A percentile compares a stretch with the other conserved stretches of the same genome.
Conservation (phyloP, 1,140 invertebrate genomes). For the Macrobrachium rosenbergii region DNA sequence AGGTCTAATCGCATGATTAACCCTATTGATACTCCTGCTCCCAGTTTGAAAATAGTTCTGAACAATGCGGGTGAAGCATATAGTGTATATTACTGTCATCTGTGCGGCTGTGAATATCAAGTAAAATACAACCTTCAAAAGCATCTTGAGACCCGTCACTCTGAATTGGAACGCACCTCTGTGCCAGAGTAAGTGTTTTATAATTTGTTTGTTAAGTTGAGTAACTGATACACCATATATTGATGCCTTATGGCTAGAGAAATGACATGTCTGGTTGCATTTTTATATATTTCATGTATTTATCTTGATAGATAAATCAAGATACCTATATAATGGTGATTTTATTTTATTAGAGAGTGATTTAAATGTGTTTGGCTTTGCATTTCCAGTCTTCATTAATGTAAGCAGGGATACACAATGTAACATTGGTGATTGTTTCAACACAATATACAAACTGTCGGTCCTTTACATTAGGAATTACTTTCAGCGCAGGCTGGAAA, state of each 20-base stretch:
- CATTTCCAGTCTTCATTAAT: too few species aligned
- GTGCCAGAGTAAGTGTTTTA: constrained; percentile 70
- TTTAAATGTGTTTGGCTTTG: too few species aligned
- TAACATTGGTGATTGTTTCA: too few species aligned
- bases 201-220: neutral
- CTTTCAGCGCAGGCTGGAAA: too few species aligned
- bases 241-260: neutral
- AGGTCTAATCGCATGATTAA: constrained; percentile 68
- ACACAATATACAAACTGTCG: too few species aligned
- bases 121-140: constrained; percentile 79
- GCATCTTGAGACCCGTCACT: constrained; percentile 75
- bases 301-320: too few species aligned
- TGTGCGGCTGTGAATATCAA: constrained; percentile 79
- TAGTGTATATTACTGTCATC: constrained; percentile 78
- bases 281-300: too few species aligned
- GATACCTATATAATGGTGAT: too few species aligned
- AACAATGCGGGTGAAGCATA: constrained; percentile 75
- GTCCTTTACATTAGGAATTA: too few species aligned
- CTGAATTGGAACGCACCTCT: constrained; percentile 73
- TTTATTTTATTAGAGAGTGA: too few species aligned
- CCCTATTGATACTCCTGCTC: constrained; percentile 74
- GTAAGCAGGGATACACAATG: too few species aligned
- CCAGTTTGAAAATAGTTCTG: constrained; percentile 75
- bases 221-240: neutral
- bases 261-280: too few species aligned